Evolutionary conservation across 2,797 vertebrate species (phyloP).

Genomic region (Ptychobarbus kaznakovi): DNA sequence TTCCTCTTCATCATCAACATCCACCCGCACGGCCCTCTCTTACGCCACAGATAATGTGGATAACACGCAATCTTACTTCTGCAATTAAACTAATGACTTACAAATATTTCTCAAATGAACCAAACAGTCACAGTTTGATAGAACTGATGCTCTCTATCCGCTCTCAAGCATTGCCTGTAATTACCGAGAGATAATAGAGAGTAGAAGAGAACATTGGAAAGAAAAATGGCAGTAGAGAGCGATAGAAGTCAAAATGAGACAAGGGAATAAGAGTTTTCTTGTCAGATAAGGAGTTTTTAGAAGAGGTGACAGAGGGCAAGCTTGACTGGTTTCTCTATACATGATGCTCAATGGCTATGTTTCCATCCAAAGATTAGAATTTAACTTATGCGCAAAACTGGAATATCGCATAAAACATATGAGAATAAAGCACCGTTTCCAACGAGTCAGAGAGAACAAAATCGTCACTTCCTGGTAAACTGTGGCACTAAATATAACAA

Average conservation of each 20-base stretch:
- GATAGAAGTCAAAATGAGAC: neutral
- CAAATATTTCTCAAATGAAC: constrained; percentile 58
- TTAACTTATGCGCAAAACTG: too few relatives aligned
- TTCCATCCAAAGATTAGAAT: too few relatives aligned
- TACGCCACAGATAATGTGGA: constrained; percentile 20
- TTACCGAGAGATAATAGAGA: constrained; percentile 33
- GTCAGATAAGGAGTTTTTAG: constrained; percentile 20
- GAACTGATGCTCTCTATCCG: constrained; percentile 38
- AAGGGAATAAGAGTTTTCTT: constrained; percentile 21
- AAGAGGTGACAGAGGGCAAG: neutral
- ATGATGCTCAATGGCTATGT: neutral
- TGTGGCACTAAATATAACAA: too few relatives aligned
- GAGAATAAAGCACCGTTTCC: too few relatives aligned
- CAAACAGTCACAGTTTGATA: constrained; percentile 49
- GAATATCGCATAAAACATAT: too few relatives aligned
- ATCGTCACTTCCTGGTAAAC: too few relatives aligned
- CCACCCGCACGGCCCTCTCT: neutral
- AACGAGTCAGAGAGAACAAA: too few relatives aligned
- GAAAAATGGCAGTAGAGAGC: neutral
- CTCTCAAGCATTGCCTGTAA: constrained; percentile 45
- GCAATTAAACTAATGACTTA: constrained; percentile 63
- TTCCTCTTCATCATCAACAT: constrained; percentile 40
- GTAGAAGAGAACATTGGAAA: constrained; percentile 7
- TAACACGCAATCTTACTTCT: constrained; percentile 46
- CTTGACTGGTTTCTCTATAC: neutral